Percentiles rank a stretch among this genome's conserved stretches.
Evolutionary conservation across 2,797 vertebrate species (phyloP).

Genomic region (Sebastiscus tertius): DNA sequence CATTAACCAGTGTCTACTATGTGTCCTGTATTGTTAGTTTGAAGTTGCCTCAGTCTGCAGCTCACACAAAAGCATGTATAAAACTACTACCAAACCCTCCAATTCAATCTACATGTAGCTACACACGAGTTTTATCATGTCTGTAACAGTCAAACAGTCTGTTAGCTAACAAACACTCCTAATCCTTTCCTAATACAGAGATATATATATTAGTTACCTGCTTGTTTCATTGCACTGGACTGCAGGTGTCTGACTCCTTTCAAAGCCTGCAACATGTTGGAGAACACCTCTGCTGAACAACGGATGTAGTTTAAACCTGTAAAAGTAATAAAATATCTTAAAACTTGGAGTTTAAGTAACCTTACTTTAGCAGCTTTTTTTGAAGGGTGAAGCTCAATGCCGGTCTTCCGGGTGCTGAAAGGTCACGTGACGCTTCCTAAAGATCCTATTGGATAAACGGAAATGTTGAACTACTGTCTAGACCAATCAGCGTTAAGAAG

Average conservation of each 20-base stretch:
- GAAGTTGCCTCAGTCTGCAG: background rate
- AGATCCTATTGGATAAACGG: constrained; percentile 29
- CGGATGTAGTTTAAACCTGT: background rate
- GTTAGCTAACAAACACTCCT: background rate
- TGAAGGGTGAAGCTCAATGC: background rate
- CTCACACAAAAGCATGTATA: background rate
- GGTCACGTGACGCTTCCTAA: background rate
- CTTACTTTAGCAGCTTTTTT: too few relatives aligned
- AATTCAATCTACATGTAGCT: background rate
- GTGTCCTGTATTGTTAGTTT: background rate
- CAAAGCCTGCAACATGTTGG: constrained; percentile 66
- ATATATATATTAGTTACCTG: constrained; percentile 57
- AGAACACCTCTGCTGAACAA: background rate
- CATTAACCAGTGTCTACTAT: background rate
- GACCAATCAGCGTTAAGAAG: constrained; percentile 39
- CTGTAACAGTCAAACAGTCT: background rate
- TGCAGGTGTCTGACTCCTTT: constrained; percentile 73
- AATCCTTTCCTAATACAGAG: too few relatives aligned
- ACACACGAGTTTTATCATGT: background rate
- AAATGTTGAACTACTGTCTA: rapidly evolving
- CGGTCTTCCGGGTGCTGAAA: constrained; percentile 35
- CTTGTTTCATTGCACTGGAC: constrained; percentile 59
- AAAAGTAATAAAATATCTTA: too few relatives aligned
- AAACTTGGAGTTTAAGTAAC: background rate
- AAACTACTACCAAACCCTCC: background rate